Evolutionary conservation across 2,797 vertebrate species (phyloP).

Genomic region (Cheirogaleus major): DNA sequence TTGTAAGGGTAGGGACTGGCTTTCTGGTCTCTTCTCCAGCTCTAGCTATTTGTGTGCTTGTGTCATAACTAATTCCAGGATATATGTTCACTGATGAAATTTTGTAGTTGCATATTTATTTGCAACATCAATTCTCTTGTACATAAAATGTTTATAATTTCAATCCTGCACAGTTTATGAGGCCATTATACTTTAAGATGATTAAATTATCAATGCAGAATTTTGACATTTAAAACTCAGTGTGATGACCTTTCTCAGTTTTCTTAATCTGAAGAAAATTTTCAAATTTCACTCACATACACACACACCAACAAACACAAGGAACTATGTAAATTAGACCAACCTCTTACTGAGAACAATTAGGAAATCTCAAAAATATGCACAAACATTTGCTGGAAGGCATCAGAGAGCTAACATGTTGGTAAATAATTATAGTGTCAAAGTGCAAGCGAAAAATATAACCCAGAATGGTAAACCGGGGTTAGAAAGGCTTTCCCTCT

Average conservation of each 20-base stretch:
- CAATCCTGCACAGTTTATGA: neutral
- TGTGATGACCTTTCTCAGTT: neutral
- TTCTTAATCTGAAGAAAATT: neutral
- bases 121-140: neutral
- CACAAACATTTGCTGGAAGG: neutral
- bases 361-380: neutral
- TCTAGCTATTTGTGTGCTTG: neutral
- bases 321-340: neutral
- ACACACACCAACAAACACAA: neutral
- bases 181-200: neutral
- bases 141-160: constrained; percentile 13
- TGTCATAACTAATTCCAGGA: neutral
- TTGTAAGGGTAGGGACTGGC: neutral
- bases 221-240: neutral
- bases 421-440: neutral
- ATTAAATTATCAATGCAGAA: neutral
- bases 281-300: neutral
- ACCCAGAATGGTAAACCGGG: neutral
- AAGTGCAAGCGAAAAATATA: neutral
- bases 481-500: neutral
- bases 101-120: neutral
- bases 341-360: constrained; percentile 7
- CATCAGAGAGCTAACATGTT: neutral
- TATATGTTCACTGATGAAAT: neutral
- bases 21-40: neutral